A percentile compares a stretch with the other conserved stretches of the same genome.
Evolutionary conservation across 2,113 vertebrate genomes (phyloP).

Genomic region (Leptobrachium ailaonicum): DNA sequence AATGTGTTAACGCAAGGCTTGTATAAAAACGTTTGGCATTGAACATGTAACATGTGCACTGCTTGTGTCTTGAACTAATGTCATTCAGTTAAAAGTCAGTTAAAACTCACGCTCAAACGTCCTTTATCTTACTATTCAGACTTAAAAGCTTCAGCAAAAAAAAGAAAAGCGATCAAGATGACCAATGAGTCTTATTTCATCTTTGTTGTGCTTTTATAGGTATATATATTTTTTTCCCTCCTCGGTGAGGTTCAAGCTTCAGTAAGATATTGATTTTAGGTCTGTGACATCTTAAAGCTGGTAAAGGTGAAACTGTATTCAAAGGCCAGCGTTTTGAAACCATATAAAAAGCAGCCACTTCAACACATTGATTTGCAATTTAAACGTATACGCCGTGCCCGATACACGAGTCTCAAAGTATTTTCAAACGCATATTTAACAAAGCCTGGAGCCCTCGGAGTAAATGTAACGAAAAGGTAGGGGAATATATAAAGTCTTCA

Average conservation of each 20-base stretch:
- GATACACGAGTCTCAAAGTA: neutral
- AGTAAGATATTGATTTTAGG: constrained; percentile 40
- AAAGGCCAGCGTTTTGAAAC: constrained; percentile 37
- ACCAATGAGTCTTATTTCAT: no score
- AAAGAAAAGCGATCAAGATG: no score
- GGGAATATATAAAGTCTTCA: neutral
- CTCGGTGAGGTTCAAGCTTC: constrained; percentile 16
- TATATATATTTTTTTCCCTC: neutral
- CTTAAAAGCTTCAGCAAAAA: no score
- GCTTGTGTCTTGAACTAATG: no score
- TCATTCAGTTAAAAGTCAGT: no score
- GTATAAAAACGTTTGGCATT: no score
- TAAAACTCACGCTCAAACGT: no score
- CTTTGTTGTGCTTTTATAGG: neutral
- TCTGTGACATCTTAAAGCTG: constrained; percentile 39
- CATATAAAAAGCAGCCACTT: constrained; percentile 54
- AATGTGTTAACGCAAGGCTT: no score
- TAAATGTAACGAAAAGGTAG: neutral
- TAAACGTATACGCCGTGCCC: constrained; percentile 13
- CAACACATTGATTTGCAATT: constrained; percentile 55
- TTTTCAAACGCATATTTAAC: neutral
- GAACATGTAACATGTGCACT: no score
- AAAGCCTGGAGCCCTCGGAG: neutral
- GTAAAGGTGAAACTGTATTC: constrained; percentile 23
- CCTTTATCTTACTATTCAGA: no score